Conservation (phyloP, 2,113 vertebrate species). For the Anser brachyrhynchus region DNA sequence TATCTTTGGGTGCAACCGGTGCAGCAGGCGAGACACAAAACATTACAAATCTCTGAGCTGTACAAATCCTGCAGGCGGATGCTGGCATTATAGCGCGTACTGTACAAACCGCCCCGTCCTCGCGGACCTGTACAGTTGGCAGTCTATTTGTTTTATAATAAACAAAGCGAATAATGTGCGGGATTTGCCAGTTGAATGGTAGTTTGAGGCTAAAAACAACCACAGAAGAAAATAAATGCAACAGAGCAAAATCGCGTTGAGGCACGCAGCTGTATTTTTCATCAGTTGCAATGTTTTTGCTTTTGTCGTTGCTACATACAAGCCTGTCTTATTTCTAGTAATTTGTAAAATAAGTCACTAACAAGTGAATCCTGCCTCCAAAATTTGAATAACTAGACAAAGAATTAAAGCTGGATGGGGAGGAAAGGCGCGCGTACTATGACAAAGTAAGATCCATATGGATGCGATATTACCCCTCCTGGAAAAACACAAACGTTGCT, state of each 20-base stretch:
- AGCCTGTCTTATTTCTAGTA: background rate
- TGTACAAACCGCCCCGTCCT: background rate
- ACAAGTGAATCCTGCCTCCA: background rate
- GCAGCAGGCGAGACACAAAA: conserved; percentile 5
- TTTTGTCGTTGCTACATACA: background rate
- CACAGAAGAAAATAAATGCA: background rate
- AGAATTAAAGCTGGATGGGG: conserved; percentile 40
- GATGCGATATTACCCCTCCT: background rate
- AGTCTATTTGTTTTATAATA: no score
- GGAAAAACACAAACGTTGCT: background rate
- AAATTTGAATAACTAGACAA: conserved; percentile 4
- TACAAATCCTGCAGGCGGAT: background rate
- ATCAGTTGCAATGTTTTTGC: background rate
- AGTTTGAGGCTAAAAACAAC: background rate
- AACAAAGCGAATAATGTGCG: background rate
- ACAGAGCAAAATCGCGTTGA: background rate
- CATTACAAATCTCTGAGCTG: background rate
- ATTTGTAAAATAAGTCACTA: background rate
- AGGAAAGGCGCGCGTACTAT: background rate
- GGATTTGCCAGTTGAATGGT: background rate
- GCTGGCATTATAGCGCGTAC: background rate
- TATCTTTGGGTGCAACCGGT: background rate
- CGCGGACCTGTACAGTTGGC: fast-evolving
- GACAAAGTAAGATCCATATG: conserved; percentile 46
- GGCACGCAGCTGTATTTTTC: background rate